These are phyloP conservation scores for Silurus meridionalis DNA, from an alignment of 2,113 vertebrate species.

Conservation along the genomic window DNA sequence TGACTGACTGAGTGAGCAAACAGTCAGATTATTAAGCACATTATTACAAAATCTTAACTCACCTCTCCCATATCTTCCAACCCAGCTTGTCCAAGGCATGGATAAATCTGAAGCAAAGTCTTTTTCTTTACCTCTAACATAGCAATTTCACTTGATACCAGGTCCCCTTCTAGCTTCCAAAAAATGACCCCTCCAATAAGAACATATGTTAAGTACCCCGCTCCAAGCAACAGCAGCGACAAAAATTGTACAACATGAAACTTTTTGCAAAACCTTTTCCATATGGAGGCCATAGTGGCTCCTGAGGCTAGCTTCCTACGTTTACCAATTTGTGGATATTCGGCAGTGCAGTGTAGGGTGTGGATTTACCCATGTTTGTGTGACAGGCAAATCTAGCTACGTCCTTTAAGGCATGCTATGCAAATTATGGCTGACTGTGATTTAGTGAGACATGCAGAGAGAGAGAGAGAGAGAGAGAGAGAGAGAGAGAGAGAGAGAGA, in stretches of 20 bases:
- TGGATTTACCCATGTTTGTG: conserved; percentile 40
- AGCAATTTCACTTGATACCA: conserved; percentile 49
- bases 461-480: not conserved
- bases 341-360: conserved; percentile 13
- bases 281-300: conserved; percentile 33
- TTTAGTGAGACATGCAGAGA: not conserved
- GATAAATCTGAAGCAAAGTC: conserved; percentile 68
- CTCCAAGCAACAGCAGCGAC: conserved; percentile 70
- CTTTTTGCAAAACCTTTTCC: conserved; percentile 19
- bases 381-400: conserved; percentile 68
- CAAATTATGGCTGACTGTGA: conserved; percentile 16
- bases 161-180: conserved; percentile 78
- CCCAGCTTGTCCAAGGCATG: conserved; percentile 61
- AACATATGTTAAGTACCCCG: conserved; percentile 76
- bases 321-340: conserved; percentile 9
- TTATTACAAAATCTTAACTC: not conserved
- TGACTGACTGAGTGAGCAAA: not conserved
- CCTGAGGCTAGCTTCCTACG: conserved; percentile 20
- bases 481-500: not conserved
- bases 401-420: conserved; percentile 38
- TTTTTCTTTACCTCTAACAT: conserved; percentile 61
- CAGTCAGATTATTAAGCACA: no score
- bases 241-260: conserved; percentile 54
- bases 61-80: conserved; percentile 22
- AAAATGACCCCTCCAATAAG: conserved; percentile 79